phyloP scores from a whole-genome alignment of 2,113 vertebrate species.

The Coregonus clupeaformis region DNA sequence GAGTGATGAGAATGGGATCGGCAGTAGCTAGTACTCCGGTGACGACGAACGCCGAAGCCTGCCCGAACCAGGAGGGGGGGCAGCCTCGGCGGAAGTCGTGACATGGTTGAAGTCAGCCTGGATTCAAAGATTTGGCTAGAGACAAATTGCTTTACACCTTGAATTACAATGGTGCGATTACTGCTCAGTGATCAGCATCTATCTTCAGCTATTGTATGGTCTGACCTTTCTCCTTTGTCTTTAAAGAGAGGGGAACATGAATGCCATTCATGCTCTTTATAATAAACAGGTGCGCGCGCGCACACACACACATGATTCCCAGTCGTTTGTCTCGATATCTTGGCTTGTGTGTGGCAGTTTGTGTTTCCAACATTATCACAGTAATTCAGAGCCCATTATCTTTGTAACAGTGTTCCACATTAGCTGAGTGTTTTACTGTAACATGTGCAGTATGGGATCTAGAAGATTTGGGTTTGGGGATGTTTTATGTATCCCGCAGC shows the following conservation, averaged over 20 bases:
- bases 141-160: background rate
- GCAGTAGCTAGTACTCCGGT: too few relatives aligned
- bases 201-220: too few relatives aligned
- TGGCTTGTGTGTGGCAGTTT: background rate
- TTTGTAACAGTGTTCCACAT: slow-evolving; percentile 41
- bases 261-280: background rate
- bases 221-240: too few relatives aligned
- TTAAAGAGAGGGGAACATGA: too few relatives aligned
- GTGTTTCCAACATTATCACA: background rate
- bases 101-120: background rate
- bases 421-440: slow-evolving; percentile 37
- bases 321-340: background rate
- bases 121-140: background rate
- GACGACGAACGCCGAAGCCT: too few relatives aligned
- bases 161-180: too few relatives aligned
- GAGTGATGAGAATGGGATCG: too few relatives aligned
- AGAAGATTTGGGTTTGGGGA: slow-evolving; percentile 4
- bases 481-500: slow-evolving; percentile 43
- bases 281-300: background rate
- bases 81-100: too few relatives aligned
- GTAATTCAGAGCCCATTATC: slow-evolving; percentile 26
- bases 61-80: too few relatives aligned
- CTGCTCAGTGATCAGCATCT: too few relatives aligned
- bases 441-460: slow-evolving; percentile 26
- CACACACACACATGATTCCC: background rate